Percentiles rank a stretch among this genome's conserved stretches.
Evolutionary conservation across 2,113 vertebrate species (phyloP).

Genomic region (Lepus europaeus): DNA sequence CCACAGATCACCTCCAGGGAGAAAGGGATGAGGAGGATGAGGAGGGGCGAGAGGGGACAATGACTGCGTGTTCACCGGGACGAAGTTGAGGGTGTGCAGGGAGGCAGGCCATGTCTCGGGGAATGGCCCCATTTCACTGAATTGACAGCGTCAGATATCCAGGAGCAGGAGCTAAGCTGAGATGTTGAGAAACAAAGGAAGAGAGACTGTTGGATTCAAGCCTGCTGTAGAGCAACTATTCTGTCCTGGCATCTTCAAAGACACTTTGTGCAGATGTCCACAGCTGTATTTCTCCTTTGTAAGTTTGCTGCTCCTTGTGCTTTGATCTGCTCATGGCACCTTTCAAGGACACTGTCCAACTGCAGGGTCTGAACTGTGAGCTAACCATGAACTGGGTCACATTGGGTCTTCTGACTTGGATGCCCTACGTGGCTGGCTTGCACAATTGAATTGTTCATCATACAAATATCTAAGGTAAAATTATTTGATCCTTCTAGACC

Average conservation of each 20-base stretch:
- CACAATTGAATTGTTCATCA: conserved; percentile 11
- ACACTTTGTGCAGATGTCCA: background rate
- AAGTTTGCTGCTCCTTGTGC: background rate
- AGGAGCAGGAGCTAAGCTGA: background rate
- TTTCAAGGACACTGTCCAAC: background rate
- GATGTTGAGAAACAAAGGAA: conserved; percentile 23
- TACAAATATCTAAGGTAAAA: background rate
- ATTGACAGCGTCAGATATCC: background rate
- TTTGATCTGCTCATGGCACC: background rate
- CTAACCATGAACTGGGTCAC: background rate
- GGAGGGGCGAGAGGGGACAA: background rate
- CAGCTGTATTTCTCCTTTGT: background rate
- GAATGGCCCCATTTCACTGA: background rate
- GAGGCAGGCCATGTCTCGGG: no score
- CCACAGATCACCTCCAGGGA: background rate
- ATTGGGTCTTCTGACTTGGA: background rate
- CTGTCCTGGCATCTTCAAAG: conserved; percentile 15
- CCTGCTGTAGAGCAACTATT: background rate
- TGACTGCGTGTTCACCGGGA: background rate
- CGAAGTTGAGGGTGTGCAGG: background rate
- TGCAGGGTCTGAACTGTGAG: background rate
- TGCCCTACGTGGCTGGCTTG: background rate
- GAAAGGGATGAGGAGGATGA: background rate
- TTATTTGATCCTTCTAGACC: conserved; percentile 1
- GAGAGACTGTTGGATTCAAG: background rate